Evolutionary conservation across 2,888 invertebrate genomes (phyloP).

Genomic region (Drosophila mulleri): DNA sequence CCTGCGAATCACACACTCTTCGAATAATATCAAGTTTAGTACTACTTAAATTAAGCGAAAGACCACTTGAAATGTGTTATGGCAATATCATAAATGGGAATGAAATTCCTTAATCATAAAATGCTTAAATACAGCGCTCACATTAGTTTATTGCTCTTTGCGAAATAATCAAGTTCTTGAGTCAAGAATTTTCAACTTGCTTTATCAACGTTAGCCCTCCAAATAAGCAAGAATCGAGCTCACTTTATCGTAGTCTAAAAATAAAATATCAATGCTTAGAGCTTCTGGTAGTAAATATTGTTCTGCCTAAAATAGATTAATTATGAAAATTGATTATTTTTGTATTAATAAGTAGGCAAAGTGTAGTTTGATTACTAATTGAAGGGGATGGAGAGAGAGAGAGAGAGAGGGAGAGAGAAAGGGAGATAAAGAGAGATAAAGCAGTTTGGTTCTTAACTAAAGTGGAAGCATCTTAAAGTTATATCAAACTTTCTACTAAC

Average conservation of each 20-base stretch:
- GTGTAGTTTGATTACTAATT: not conserved
- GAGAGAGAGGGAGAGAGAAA: too few species aligned
- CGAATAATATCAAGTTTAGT: not conserved
- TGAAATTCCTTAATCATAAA: not conserved
- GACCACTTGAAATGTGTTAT: not conserved
- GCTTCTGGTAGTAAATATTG: not conserved
- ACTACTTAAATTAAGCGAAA: constrained; percentile 9
- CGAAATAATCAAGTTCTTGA: not conserved
- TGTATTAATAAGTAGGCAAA: not conserved
- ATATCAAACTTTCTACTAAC: not conserved
- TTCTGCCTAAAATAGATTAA: not conserved
- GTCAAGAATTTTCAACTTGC: not conserved
- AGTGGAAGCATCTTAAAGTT: not conserved
- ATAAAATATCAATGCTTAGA: not conserved
- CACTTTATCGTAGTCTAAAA: not conserved
- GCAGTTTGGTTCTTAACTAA: not conserved
- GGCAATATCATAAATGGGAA: not conserved
- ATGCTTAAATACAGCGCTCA: not conserved
- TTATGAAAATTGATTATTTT: not conserved
- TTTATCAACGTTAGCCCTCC: not conserved
- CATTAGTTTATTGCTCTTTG: constrained; percentile 2
- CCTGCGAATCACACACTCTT: constrained; percentile 1
- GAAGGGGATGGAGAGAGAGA: too few species aligned
- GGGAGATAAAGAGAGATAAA: too few species aligned
- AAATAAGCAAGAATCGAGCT: not conserved